A percentile compares a stretch with the other conserved stretches of the same genome.
Conservation (phyloP, 2,888 invertebrate species). For the Agonopterix alstromeriana region DNA sequence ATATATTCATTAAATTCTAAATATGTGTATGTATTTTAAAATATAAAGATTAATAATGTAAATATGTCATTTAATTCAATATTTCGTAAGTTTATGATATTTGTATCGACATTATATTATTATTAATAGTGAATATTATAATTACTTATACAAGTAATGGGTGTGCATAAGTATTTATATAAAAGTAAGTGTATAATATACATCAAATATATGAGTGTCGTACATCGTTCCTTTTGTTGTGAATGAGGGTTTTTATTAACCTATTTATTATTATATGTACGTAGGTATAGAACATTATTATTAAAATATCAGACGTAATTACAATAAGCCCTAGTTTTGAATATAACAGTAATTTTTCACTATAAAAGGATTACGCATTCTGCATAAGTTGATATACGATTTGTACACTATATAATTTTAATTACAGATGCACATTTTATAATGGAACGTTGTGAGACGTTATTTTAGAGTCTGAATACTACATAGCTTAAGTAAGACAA, state of each 20-base stretch:
- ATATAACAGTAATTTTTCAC: conserved; percentile 46
- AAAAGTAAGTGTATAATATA: conserved; percentile 36
- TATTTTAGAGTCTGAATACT: too few relatives aligned
- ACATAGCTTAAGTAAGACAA: too few relatives aligned
- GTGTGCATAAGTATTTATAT: conserved; percentile 40
- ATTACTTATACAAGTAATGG: conserved; percentile 43
- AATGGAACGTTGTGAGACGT: too few relatives aligned
- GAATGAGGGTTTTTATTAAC: conserved; percentile 59
- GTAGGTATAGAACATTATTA: conserved; percentile 44
- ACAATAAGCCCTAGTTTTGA: conserved; percentile 39
- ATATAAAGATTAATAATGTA: conserved; percentile 41
- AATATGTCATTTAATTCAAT: conserved; percentile 47
- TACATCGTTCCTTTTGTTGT: conserved; percentile 63
- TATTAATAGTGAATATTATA: conserved; percentile 29
- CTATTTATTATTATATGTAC: conserved; percentile 43
- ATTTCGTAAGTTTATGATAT: conserved; percentile 47
- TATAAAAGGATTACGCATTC: conserved; percentile 47
- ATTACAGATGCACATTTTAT: too few relatives aligned
- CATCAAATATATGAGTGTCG: conserved; percentile 51
- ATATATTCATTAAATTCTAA: conserved; percentile 54
- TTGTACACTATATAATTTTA: neutral
- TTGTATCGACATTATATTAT: conserved; percentile 46
- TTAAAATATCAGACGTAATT: conserved; percentile 36
- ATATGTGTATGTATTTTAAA: conserved; percentile 44
- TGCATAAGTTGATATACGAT: neutral